Evolutionary conservation across 2,113 vertebrate species (phyloP).

Genomic region (Helogale parvula): DNA sequence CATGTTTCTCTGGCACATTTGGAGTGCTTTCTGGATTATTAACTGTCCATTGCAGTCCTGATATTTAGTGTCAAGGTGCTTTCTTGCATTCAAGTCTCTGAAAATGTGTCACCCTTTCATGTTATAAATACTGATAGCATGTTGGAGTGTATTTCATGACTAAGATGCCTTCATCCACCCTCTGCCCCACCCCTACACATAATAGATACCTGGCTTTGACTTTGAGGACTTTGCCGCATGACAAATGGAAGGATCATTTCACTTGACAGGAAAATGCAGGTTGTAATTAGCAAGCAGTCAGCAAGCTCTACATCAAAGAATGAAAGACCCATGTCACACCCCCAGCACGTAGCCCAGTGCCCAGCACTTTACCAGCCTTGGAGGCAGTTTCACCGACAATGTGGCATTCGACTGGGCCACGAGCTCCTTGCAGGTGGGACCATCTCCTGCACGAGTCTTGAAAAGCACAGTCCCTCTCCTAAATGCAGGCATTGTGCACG

Average conservation of each 20-base stretch:
- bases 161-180: background rate
- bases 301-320: background rate
- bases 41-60: background rate
- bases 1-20: fast-evolving
- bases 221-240: background rate
- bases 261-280: background rate
- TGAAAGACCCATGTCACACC: background rate
- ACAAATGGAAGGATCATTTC: background rate
- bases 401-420: background rate
- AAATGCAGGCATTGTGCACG: fast-evolving
- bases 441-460: background rate
- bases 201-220: background rate
- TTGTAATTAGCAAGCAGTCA: background rate
- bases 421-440: background rate
- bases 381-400: fast-evolving
- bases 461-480: background rate
- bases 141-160: background rate
- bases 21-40: background rate
- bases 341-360: fast-evolving
- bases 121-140: background rate
- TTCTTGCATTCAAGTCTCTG: background rate
- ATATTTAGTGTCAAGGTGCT: background rate
- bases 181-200: background rate
- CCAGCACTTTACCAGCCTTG: fast-evolving
- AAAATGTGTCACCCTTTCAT: background rate